Percentiles rank a stretch among this genome's conserved stretches.
Conservation (phyloP, 2,888 invertebrate species). For the Drosophila antonietae region DNA sequence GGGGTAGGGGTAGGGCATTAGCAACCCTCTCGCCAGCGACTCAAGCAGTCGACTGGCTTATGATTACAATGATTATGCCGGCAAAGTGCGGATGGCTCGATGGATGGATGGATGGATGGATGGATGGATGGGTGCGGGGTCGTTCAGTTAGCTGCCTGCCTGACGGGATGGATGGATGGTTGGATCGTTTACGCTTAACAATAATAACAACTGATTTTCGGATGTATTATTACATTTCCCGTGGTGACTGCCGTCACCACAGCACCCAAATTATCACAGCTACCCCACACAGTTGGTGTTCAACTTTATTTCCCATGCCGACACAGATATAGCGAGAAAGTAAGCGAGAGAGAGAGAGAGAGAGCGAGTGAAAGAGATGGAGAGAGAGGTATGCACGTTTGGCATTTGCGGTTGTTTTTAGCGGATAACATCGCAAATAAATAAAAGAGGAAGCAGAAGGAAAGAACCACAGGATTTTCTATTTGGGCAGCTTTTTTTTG, state of each 20-base stretch:
- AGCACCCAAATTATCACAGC: slow-evolving; percentile 79
- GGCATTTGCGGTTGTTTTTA: slow-evolving; percentile 42
- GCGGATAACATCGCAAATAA: slow-evolving; percentile 12
- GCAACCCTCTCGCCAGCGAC: slow-evolving; percentile 49
- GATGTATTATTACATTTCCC: slow-evolving; percentile 80
- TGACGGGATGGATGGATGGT: slow-evolving; percentile 24
- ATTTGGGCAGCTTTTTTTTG: slow-evolving; percentile 37
- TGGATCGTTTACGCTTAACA: slow-evolving; percentile 75
- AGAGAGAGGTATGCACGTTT: slow-evolving; percentile 8
- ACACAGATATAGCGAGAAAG: not conserved
- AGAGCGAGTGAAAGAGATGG: not conserved
- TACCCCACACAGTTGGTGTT: slow-evolving; percentile 67
- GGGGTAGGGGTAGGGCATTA: slow-evolving; percentile 17
- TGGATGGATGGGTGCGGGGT: slow-evolving; percentile 27
- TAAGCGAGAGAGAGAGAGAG: not conserved
- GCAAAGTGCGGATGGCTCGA: slow-evolving; percentile 50
- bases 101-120: slow-evolving; percentile 17
- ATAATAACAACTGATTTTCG: slow-evolving; percentile 81
- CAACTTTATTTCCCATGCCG: slow-evolving; percentile 17
- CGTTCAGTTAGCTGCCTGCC: not conserved
- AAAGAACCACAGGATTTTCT: slow-evolving; percentile 48
- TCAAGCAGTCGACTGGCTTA: slow-evolving; percentile 50
- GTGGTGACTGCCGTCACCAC: slow-evolving; percentile 59
- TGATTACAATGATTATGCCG: slow-evolving; percentile 75
- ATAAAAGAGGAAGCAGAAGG: not conserved